These are phyloP conservation scores for Hippocampus abdominalis DNA, from an alignment of 2,113 vertebrate genomes.

Conservation along the genomic window DNA sequence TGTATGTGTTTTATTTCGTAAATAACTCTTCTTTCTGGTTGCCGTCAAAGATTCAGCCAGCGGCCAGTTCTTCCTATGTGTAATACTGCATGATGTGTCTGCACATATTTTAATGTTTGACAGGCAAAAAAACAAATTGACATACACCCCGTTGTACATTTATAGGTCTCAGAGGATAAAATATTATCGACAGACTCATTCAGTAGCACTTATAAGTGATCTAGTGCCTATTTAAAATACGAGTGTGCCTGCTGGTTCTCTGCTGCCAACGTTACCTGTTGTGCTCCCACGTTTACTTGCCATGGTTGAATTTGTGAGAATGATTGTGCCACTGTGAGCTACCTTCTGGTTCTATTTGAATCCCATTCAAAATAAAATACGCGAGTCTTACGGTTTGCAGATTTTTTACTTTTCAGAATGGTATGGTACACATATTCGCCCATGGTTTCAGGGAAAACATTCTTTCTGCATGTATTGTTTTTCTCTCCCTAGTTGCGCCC, in stretches of 20 bases:
- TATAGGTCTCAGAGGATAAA: slow-evolving; percentile 30
- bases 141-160: slow-evolving; percentile 46
- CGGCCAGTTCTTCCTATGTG: neutral
- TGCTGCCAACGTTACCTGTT: neutral
- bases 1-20: neutral
- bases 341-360: neutral
- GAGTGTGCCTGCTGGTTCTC: neutral
- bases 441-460: neutral
- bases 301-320: neutral
- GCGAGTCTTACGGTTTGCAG: neutral
- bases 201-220: slow-evolving; percentile 18
- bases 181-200: slow-evolving; percentile 25
- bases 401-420: neutral
- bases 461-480: neutral
- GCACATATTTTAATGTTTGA: slow-evolving; percentile 52
- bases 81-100: neutral
- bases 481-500: neutral
- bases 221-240: neutral
- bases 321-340: neutral
- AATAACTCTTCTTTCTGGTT: neutral
- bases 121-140: slow-evolving; percentile 6
- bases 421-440: neutral
- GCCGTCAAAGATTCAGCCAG: neutral
- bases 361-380: neutral
- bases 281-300: neutral